Conservation (phyloP, 1,140 invertebrate genomes). For the Hestina assimilis region DNA sequence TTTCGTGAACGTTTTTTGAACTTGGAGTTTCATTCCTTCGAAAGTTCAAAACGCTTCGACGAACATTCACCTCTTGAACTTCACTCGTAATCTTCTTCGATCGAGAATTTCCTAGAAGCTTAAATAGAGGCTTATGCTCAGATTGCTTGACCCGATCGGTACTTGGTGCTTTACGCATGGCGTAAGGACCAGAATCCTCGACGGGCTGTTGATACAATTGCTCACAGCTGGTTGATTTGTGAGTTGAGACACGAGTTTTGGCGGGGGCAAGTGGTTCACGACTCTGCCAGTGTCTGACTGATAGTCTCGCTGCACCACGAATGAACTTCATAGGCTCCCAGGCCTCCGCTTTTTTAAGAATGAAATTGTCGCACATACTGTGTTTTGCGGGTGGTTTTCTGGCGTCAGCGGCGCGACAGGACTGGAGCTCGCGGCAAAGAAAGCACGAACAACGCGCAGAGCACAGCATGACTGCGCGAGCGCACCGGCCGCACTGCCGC, state of each 20-base stretch:
- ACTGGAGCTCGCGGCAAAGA: conserved; percentile 80
- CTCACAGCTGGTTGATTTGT: conserved; percentile 78
- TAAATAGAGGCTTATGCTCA: conserved; percentile 70
- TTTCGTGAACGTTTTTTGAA: conserved; percentile 68
- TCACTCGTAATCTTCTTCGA: conserved; percentile 61
- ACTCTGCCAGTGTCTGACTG: conserved; percentile 73
- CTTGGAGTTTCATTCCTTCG: conserved; percentile 60
- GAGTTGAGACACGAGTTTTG: conserved; percentile 54
- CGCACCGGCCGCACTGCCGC: conserved; percentile 61
- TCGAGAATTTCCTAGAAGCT: conserved; percentile 67
- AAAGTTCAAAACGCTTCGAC: conserved; percentile 65
- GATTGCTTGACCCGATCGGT: conserved; percentile 68
- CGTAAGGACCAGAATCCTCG: conserved; percentile 62
- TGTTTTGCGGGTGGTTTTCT: conserved; percentile 62
- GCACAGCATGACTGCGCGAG: conserved; percentile 74
- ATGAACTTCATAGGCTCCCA: conserved; percentile 78
- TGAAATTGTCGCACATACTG: conserved; percentile 78
- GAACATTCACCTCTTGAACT: conserved; percentile 55
- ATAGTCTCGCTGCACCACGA: conserved; percentile 73
- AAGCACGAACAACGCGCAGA: conserved; percentile 79
- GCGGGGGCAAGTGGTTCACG: conserved; percentile 52
- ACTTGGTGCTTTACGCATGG: conserved; percentile 68
- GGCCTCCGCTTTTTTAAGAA: conserved; percentile 79
- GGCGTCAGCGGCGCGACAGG: conserved; percentile 65
- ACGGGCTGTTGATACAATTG: conserved; percentile 68